phyloP scores from a whole-genome alignment of 2,113 vertebrate species.

The Stegastes partitus region DNA sequence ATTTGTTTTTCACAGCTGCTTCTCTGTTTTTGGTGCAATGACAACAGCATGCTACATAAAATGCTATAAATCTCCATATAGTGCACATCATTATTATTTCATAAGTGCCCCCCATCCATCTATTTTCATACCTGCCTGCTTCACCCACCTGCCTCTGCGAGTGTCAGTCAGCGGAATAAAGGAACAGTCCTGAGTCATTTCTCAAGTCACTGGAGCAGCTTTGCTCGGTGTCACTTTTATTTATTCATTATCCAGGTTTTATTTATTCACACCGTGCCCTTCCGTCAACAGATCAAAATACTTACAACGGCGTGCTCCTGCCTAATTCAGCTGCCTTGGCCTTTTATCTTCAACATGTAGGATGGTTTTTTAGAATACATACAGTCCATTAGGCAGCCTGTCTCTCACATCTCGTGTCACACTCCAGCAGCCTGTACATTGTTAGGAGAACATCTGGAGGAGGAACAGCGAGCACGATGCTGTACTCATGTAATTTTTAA shows the following conservation, averaged over 20 bases:
- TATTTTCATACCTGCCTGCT: not conserved
- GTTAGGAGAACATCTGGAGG: too few species aligned
- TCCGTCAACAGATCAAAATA: constrained; percentile 33
- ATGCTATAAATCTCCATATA: not conserved
- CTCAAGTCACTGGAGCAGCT: constrained; percentile 14
- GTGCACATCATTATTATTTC: not conserved
- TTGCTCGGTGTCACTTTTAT: constrained; percentile 30
- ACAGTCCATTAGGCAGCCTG: not conserved
- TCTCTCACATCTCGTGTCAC: too few species aligned
- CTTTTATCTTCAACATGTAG: not conserved
- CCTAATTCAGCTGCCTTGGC: not conserved
- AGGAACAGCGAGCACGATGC: too few species aligned
- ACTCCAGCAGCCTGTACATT: too few species aligned
- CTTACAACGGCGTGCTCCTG: not conserved
- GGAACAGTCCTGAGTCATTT: constrained; percentile 5
- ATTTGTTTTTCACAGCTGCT: not conserved
- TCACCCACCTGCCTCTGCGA: not conserved
- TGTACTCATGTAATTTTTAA: not conserved
- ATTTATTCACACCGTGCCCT: constrained; percentile 53
- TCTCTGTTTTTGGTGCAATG: not conserved
- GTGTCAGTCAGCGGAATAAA: constrained; percentile 8
- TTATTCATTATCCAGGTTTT: constrained; percentile 56
- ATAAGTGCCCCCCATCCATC: constrained; percentile 8
- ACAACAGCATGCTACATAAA: not conserved
- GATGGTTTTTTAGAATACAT: not conserved